phyloP scores from a whole-genome alignment of 2,113 vertebrate genomes.

The Etia nguti region DNA sequence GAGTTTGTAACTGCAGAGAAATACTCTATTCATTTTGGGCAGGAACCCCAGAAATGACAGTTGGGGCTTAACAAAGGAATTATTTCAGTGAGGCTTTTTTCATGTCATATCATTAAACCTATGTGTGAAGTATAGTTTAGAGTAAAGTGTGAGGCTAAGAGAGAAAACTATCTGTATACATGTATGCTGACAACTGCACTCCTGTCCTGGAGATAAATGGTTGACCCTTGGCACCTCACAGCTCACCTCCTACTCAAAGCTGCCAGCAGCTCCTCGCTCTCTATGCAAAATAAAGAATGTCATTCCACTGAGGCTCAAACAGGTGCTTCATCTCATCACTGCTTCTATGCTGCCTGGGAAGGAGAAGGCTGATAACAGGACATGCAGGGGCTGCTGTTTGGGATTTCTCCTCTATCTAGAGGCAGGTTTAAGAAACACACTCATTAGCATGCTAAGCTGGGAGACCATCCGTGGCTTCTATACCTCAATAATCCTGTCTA shows the following conservation, averaged over 20 bases:
- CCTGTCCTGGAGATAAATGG: slow-evolving; percentile 1
- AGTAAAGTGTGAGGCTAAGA: background rate
- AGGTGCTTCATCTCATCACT: slow-evolving; percentile 9
- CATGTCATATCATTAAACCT: background rate
- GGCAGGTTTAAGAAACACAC: slow-evolving; percentile 21
- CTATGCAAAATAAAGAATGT: slow-evolving; percentile 14
- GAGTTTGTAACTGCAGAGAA: background rate
- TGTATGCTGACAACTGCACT: background rate
- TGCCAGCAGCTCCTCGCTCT: background rate
- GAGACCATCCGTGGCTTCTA: background rate
- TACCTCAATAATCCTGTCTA: slow-evolving; percentile 17
- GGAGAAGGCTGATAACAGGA: slow-evolving; percentile 1
- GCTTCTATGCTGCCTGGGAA: background rate
- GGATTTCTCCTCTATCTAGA: slow-evolving; percentile 14
- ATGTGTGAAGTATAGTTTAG: background rate
- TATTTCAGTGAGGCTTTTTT: background rate
- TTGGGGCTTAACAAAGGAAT: background rate
- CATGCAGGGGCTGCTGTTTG: slow-evolving; percentile 6
- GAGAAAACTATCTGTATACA: background rate
- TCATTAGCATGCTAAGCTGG: slow-evolving; percentile 38
- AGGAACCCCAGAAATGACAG: background rate
- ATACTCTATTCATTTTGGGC: background rate
- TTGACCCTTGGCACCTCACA: background rate
- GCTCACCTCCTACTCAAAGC: background rate
- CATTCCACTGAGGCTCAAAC: slow-evolving; percentile 16